These are phyloP conservation scores for Neria commutata DNA, from an alignment of 2,888 invertebrate genomes.

Conservation along the genomic window DNA sequence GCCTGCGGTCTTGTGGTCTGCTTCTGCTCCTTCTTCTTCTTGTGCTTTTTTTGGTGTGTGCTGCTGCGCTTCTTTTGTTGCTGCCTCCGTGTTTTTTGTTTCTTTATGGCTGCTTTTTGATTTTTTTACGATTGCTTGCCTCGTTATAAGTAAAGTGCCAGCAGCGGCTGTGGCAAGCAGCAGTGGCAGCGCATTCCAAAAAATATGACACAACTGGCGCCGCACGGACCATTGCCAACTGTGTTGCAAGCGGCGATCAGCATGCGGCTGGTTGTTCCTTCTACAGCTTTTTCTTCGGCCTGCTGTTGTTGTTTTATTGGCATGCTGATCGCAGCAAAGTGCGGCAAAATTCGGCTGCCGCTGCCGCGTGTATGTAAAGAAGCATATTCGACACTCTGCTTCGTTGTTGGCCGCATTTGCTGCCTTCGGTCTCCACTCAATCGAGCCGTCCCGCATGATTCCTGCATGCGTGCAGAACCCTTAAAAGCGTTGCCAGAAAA, in stretches of 20 bases:
- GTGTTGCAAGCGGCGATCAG: neutral
- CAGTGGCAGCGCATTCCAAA: slow-evolving; percentile 22
- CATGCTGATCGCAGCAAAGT: neutral
- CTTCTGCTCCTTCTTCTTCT: neutral
- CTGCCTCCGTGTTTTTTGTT: slow-evolving; percentile 7
- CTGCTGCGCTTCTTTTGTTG: slow-evolving; percentile 3
- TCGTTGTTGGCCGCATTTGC: neutral
- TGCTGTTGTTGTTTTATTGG: neutral
- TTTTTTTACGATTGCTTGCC: too few species aligned
- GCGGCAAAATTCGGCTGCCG: neutral
- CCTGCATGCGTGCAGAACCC: too few species aligned
- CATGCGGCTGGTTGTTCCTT: neutral
- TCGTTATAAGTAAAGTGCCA: slow-evolving; percentile 24
- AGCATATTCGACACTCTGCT: too few species aligned
- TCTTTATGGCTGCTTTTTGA: neutral
- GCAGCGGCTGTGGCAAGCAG: slow-evolving; percentile 27
- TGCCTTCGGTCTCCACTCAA: too few species aligned
- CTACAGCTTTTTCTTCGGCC: too few species aligned
- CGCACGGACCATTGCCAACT: slow-evolving; percentile 15
- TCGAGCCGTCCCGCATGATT: too few species aligned
- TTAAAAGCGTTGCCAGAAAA: too few species aligned
- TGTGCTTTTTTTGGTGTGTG: slow-evolving; percentile 1
- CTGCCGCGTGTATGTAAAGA: neutral
- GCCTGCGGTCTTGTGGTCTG: neutral
- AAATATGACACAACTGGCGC: slow-evolving; percentile 39